Conservation (phyloP, 1,140 invertebrate genomes). For the Platorchestia sp. region DNA sequence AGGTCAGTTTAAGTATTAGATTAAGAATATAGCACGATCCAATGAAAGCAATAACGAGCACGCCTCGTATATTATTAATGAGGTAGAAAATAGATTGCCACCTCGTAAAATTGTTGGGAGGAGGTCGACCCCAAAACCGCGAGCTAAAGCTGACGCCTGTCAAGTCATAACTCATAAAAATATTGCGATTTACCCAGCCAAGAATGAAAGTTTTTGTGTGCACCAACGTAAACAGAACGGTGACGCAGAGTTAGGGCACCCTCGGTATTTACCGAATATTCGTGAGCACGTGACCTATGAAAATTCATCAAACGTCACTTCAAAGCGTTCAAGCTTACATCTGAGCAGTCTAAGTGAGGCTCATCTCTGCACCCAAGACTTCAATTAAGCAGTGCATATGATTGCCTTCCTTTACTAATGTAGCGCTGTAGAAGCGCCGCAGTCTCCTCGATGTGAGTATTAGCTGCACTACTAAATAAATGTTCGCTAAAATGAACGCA, state of each 20-base stretch:
- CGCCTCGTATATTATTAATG: background rate
- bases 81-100: conserved; percentile 8
- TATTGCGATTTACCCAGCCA: background rate
- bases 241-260: background rate
- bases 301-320: background rate
- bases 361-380: background rate
- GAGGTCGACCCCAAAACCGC: background rate
- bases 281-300: background rate
- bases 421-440: background rate
- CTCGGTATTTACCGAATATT: background rate
- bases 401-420: background rate
- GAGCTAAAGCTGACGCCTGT: conserved; percentile 3
- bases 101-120: background rate
- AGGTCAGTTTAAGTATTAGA: background rate
- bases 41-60: background rate
- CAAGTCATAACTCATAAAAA: background rate
- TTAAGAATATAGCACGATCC: background rate
- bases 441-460: background rate
- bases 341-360: background rate
- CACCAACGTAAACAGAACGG: background rate
- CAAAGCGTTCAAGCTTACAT: background rate
- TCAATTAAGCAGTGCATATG: conserved; percentile 8
- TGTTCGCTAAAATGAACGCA: background rate
- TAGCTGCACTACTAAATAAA: background rate
- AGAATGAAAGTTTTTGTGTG: background rate